phyloP scores from a whole-genome alignment of 2,113 vertebrate genomes.

The Trichomycterus rosablanca region DNA sequence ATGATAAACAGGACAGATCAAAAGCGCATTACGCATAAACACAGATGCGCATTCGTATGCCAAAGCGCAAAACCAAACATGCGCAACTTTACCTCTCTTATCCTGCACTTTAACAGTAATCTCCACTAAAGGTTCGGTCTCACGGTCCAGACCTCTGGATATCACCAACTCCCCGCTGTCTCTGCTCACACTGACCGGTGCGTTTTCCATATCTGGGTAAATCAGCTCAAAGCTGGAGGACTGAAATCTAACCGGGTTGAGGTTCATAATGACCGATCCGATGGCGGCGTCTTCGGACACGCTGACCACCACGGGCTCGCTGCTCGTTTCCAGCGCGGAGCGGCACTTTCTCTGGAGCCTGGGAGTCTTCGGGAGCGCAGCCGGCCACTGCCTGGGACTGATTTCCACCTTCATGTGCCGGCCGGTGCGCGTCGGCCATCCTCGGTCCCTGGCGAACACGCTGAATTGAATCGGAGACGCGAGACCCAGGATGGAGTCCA shows the following conservation, averaged over 20 bases:
- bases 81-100: constrained; percentile 65
- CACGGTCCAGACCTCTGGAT: constrained; percentile 71
- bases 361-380: constrained; percentile 14
- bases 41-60: too few relatives aligned
- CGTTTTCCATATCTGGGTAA: constrained; percentile 66
- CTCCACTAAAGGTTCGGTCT: constrained; percentile 70
- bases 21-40: too few relatives aligned
- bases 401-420: constrained; percentile 68
- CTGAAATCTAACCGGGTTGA: constrained; percentile 68
- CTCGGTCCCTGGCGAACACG: constrained; percentile 78
- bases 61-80: too few relatives aligned
- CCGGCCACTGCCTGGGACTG: constrained; percentile 64
- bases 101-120: constrained; percentile 75
- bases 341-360: constrained; percentile 53
- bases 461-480: constrained; percentile 67
- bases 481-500: constrained; percentile 79
- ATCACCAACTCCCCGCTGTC: constrained; percentile 77
- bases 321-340: constrained; percentile 57
- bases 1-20: too few relatives aligned
- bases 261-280: constrained; percentile 70
- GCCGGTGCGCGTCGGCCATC: constrained; percentile 75
- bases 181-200: constrained; percentile 71
- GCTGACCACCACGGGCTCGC: constrained; percentile 63
- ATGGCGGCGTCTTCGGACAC: constrained; percentile 76
- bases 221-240: constrained; percentile 70